Percentiles rank a stretch among this genome's conserved stretches.
phyloP scores from a whole-genome alignment of 2,113 vertebrate genomes.

The Elephantulus edwardii region DNA sequence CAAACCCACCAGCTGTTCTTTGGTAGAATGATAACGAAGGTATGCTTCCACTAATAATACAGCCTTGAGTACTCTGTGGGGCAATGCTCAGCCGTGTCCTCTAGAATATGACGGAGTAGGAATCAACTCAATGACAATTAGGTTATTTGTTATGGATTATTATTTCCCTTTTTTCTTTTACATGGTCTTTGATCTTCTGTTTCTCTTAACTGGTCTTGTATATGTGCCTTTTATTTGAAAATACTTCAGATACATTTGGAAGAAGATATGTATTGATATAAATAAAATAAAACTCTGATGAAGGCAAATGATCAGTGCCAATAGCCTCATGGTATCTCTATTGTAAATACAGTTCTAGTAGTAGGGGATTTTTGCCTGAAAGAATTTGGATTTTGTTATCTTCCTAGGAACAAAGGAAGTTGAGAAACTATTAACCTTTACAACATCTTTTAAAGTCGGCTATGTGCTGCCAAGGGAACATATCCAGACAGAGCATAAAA shows the following conservation, averaged over 20 bases:
- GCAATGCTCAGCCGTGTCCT: background rate
- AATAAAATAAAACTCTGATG: background rate
- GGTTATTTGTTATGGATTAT: background rate
- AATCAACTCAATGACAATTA: background rate
- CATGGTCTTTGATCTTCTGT: background rate
- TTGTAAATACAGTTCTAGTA: slow-evolving; percentile 42
- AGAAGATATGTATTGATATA: background rate
- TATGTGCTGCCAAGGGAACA: slow-evolving; percentile 37
- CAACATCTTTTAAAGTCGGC: slow-evolving; percentile 65
- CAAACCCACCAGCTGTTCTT: background rate
- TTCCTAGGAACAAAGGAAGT: slow-evolving; percentile 29
- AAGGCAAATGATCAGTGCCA: slow-evolving; percentile 9
- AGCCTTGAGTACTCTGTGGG: background rate
- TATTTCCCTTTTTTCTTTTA: background rate
- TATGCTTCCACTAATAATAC: no score
- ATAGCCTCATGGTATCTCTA: background rate
- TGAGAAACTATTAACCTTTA: slow-evolving; percentile 70
- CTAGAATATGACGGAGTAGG: background rate
- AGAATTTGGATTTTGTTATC: slow-evolving; percentile 63
- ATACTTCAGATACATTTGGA: slow-evolving; percentile 38
- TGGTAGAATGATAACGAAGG: no score
- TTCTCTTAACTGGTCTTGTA: background rate
- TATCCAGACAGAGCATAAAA: slow-evolving; percentile 67
- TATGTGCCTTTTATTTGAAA: background rate
- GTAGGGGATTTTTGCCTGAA: slow-evolving; percentile 40